Base-by-base conservation (phyloP, 2,888 invertebrate genomes). In the Spisula subtruncata region DNA sequence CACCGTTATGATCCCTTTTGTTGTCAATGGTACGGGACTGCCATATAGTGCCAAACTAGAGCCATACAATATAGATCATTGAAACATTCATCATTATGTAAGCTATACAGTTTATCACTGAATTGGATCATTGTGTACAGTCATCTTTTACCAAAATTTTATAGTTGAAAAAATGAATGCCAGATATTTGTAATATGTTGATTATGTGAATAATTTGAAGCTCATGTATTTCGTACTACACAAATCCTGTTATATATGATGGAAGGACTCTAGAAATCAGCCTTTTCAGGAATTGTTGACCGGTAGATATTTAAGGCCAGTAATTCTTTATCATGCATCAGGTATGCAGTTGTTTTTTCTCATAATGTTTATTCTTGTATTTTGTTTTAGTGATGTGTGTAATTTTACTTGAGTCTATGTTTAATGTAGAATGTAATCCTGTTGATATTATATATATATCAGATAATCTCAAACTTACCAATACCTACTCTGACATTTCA, bases 321-420 rank as follows among this genome's bases (percentile, higher is more conserved):
- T 85, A 85, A 85, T 5, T 79, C 79, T 79, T 85, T n/a, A n/a
- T 80, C n/a, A 29, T 71, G 80, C 80, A 56, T 85, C 85, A 79
- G 85, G 85, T 25, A 85, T 85, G 85, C 85, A 80, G n/a, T 79
- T 8, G 41, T 41, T 41, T 54, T 48, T 84, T n/a, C 48, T 35
- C 35, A 18, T 32, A 18, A 75, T 75, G 14, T 35, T 32, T 75
- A 71, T 32, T 75, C 41, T 35, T 75, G 25, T 75, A 29, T 66
- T 66, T 20, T 66, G 25, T 66, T 66, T 66, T 60, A n/a, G n/a
- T 66, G 16, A 25, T 66, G 60, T 66, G n/a, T 66, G 60, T 25
- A 25, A 66, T 25, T 66, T 25, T 66, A 66, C 60, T 25, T n/a
- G 10, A 66, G 60, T 66, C 60, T 66, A 66, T 66, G 60, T 66